Conservation (phyloP, 2,113 vertebrate genomes). For the Ameiurus melas region DNA sequence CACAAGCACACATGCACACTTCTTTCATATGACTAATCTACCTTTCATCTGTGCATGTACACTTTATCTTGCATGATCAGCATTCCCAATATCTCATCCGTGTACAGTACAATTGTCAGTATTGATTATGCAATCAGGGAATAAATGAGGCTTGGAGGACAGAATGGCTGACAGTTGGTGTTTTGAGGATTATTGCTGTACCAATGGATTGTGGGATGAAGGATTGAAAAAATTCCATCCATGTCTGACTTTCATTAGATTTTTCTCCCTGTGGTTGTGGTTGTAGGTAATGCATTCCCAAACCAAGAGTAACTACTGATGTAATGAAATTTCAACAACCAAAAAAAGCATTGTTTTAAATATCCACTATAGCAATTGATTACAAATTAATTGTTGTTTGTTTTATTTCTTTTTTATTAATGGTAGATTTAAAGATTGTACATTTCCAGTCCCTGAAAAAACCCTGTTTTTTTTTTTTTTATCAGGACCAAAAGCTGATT, state of each 20-base stretch:
- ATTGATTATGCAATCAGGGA: constrained; percentile 29
- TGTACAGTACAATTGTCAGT: background rate
- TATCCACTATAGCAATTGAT: background rate
- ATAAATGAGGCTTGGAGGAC: background rate
- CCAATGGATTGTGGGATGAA: constrained; percentile 7
- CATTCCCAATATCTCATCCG: constrained; percentile 2
- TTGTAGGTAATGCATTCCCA: constrained; percentile 27
- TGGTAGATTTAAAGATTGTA: background rate
- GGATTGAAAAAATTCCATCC: constrained; percentile 43
- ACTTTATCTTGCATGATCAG: background rate
- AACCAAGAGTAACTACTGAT: constrained; percentile 17
- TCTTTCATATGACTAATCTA: constrained; percentile 16
- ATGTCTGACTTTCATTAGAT: constrained; percentile 37
- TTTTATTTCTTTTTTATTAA: background rate
- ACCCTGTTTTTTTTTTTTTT: background rate
- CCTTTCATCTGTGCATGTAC: background rate
- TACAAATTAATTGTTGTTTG: constrained; percentile 1
- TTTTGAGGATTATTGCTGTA: constrained; percentile 23
- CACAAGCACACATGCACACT: constrained; percentile 10
- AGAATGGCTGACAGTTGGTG: constrained; percentile 16
- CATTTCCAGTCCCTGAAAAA: background rate
- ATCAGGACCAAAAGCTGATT: constrained; percentile 31
- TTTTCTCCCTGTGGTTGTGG: constrained; percentile 11
- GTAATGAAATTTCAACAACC: constrained; percentile 39
- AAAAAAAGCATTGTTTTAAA: background rate